Evolutionary conservation across 2,797 vertebrate species (phyloP).

Genomic region (Alosa sapidissima): DNA sequence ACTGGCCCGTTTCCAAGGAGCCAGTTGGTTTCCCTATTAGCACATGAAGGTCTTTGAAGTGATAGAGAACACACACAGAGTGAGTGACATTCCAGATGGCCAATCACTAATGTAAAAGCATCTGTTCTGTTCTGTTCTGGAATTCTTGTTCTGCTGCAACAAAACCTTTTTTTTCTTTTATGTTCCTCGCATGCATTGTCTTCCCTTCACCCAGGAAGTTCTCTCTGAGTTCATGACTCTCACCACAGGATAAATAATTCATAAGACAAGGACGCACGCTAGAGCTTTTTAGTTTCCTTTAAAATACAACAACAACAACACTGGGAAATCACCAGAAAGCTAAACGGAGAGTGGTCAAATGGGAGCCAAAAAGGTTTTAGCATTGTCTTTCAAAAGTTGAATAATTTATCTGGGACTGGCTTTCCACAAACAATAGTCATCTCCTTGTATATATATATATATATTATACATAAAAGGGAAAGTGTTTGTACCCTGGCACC

Average conservation of each 20-base stretch:
- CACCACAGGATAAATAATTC: not conserved
- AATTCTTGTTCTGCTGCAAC: not conserved
- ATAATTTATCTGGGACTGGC: not conserved
- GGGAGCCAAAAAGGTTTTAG: not conserved
- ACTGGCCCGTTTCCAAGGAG: slow-evolving; percentile 60
- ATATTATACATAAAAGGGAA: not conserved
- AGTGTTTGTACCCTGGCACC: not conserved
- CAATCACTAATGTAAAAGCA: not conserved
- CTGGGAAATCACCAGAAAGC: not conserved
- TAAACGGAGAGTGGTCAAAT: not conserved
- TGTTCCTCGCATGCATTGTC: not conserved
- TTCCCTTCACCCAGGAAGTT: not conserved
- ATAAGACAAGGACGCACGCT: not conserved
- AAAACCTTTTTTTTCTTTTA: too few relatives aligned
- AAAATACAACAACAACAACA: not conserved
- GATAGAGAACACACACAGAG: not conserved
- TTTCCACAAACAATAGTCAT: not conserved
- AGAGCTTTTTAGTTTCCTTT: not conserved
- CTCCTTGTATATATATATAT: not conserved
- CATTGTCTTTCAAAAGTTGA: not conserved
- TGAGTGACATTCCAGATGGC: slow-evolving; percentile 33
- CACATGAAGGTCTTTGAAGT: slow-evolving; percentile 62
- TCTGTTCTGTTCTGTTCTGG: not conserved
- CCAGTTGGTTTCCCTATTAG: slow-evolving; percentile 64
- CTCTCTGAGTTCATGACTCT: not conserved